Evolutionary conservation across 2,113 vertebrate genomes (phyloP).

Genomic region (Callionymus lyra): DNA sequence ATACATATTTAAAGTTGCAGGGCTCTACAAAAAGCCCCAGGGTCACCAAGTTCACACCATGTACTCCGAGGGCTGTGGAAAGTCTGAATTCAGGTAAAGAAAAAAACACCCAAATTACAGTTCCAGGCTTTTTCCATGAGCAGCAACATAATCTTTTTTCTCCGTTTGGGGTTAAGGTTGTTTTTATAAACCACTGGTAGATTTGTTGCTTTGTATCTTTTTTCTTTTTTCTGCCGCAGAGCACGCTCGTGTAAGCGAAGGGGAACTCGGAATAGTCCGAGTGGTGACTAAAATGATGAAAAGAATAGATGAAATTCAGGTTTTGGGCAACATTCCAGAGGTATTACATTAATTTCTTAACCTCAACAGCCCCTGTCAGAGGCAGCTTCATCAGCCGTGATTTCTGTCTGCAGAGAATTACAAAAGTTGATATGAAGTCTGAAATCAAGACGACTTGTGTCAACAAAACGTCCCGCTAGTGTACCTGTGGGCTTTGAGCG

Average conservation of each 20-base stretch:
- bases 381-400: conserved; percentile 25
- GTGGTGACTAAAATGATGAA: conserved; percentile 50
- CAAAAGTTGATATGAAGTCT: conserved; percentile 20
- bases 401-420: conserved; percentile 14
- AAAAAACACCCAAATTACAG: conserved; percentile 39
- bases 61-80: conserved; percentile 21
- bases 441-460: conserved; percentile 33
- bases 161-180: conserved; percentile 35
- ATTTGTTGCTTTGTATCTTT: conserved; percentile 41
- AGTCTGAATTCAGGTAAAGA: conserved; percentile 48
- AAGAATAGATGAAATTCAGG: conserved; percentile 35
- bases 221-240: conserved; percentile 10
- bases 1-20: conserved; percentile 6
- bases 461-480: conserved; percentile 26
- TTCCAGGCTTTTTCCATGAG: conserved; percentile 54
- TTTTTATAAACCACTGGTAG: conserved; percentile 47
- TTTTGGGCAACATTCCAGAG: conserved; percentile 25
- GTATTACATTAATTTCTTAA: conserved; percentile 37
- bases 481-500: not conserved
- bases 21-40: not conserved
- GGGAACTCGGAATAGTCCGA: conserved; percentile 21
- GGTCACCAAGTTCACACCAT: conserved; percentile 25
- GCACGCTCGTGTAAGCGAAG: conserved; percentile 35
- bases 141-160: conserved; percentile 41
- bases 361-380: conserved; percentile 27